phyloP scores from a whole-genome alignment of 2,113 vertebrate genomes.

The Nycticorax nycticorax region DNA sequence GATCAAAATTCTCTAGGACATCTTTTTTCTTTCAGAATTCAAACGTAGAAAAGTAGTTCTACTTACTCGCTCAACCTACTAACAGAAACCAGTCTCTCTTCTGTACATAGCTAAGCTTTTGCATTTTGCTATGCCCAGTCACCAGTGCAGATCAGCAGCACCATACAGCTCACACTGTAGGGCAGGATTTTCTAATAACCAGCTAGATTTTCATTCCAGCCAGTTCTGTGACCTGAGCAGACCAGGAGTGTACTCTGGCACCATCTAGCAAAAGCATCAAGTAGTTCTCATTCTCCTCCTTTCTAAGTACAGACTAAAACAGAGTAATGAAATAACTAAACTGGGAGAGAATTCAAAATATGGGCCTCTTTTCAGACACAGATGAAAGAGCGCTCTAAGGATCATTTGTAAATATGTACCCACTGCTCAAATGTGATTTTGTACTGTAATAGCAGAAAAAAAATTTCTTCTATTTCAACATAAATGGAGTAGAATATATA shows the following conservation, averaged over 20 bases:
- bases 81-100: not conserved
- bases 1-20: not conserved
- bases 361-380: not conserved
- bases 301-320: not conserved
- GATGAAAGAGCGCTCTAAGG: not conserved
- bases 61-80: not conserved
- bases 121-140: not conserved
- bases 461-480: not conserved
- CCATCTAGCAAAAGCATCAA: conserved; percentile 30
- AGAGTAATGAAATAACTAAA: not conserved
- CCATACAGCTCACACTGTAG: not conserved
- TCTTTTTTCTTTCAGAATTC: not conserved
- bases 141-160: not conserved
- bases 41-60: not conserved
- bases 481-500: not conserved
- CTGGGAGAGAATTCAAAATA: not conserved
- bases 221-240: not conserved
- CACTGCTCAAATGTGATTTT: not conserved
- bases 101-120: not conserved
- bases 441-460: not conserved
- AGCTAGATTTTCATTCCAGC: not conserved
- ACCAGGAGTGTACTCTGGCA: not conserved
- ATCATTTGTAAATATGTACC: not conserved
- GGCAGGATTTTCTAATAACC: not conserved
- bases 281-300: not conserved